A percentile compares a stretch with the other conserved stretches of the same genome.
Evolutionary conservation across 2,797 vertebrate genomes (phyloP).

Genomic region (Margarornis squamiger): DNA sequence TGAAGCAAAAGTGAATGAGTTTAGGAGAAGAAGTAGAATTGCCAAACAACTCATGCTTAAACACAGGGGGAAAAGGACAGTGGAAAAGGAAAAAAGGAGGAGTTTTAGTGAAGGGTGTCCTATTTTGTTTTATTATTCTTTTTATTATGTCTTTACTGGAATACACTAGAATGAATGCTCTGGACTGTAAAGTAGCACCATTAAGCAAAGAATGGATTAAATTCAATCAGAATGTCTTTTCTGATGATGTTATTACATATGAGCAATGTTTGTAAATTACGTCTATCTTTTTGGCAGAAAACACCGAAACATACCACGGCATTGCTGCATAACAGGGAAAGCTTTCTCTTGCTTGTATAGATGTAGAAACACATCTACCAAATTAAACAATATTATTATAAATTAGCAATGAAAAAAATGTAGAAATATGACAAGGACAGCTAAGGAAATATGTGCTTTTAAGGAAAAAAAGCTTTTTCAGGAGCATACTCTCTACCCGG

Average conservation of each 20-base stretch:
- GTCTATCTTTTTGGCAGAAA: not conserved
- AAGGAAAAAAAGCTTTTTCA: not conserved
- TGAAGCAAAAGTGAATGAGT: not conserved
- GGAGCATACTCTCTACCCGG: not conserved
- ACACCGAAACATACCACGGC: not conserved
- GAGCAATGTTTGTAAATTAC: not conserved
- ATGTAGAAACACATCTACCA: fast-evolving
- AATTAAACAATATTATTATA: not conserved
- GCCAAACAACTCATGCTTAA: not conserved
- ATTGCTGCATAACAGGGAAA: not conserved
- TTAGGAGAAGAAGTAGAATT: not conserved
- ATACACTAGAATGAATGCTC: not conserved
- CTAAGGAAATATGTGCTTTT: not conserved
- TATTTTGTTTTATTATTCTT: not conserved
- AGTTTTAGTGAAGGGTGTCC: not conserved
- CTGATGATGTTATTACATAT: not conserved
- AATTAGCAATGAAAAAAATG: not conserved
- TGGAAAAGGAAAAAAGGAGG: not conserved
- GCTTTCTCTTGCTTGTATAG: not conserved
- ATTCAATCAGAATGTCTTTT: not conserved
- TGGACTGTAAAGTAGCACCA: not conserved
- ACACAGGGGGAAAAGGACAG: not conserved
- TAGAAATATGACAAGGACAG: not conserved
- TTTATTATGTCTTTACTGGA: not conserved
- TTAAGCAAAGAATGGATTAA: not conserved